Evolutionary conservation across 2,797 vertebrate species (phyloP).

Genomic region (Rhabdophis nuchalis): DNA sequence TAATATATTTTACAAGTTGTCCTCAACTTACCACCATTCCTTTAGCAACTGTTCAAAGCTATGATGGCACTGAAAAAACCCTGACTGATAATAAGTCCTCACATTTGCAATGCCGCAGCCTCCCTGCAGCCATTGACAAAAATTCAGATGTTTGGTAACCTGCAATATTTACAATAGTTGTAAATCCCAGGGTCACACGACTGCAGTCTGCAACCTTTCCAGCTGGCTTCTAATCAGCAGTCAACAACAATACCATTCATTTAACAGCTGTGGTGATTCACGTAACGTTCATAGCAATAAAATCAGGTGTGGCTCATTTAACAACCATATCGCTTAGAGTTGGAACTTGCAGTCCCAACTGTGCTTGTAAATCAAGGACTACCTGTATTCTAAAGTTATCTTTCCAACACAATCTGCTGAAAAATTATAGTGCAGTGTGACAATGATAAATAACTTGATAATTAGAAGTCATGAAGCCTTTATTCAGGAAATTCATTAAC

Average conservation of each 20-base stretch:
- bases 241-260: not conserved
- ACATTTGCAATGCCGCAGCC: not conserved
- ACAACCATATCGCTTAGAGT: not conserved
- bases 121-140: not conserved
- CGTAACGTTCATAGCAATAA: not conserved
- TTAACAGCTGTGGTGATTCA: not conserved
- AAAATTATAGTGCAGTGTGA: not conserved
- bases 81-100: not conserved
- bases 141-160: not conserved
- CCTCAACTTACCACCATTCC: not conserved
- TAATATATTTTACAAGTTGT: not conserved
- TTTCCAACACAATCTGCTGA: not conserved
- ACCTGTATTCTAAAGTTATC: not conserved
- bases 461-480: not conserved
- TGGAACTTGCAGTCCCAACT: not conserved
- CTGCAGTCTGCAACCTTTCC: not conserved
- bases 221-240: not conserved
- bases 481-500: not conserved
- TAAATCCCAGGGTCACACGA: not conserved
- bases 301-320: not conserved
- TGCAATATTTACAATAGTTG: not conserved
- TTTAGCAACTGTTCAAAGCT: not conserved
- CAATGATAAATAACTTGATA: not conserved
- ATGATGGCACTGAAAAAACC: not conserved
- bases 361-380: not conserved